These are phyloP conservation scores for Clytia hemisphaerica DNA, from an alignment of 30 jellyfish, hydroid and myxozoan genomes.

Conservation along the genomic window DNA sequence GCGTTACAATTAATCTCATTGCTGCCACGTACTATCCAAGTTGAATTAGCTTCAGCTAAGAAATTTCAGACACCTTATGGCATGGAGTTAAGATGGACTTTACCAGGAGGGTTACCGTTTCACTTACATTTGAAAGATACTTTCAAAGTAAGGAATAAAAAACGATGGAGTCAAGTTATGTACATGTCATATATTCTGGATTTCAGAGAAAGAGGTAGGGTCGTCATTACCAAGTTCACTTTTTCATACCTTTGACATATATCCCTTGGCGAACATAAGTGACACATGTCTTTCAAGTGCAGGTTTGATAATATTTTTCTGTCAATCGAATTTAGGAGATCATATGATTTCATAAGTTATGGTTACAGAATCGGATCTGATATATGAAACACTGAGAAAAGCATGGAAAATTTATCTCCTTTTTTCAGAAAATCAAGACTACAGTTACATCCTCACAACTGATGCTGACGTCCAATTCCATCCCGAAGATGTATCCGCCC, in stretches of 20 bases:
- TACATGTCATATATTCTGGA: conserved; percentile 86
- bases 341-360: too few species aligned
- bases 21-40: conserved; percentile 51
- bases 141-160: conserved; percentile 78
- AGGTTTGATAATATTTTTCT: too few species aligned
- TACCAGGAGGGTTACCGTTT: conserved; percentile 88
- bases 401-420: background rate
- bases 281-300: too few species aligned
- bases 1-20: conserved; percentile 75
- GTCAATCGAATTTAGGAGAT: too few species aligned
- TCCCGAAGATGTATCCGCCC: conserved; percentile 73
- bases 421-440: conserved; percentile 52
- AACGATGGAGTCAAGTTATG: conserved; percentile 96
- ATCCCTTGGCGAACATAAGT: too few species aligned
- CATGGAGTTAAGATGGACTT: conserved; percentile 65
- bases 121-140: conserved; percentile 73
- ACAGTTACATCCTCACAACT: conserved; percentile 79
- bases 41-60: conserved; percentile 38
- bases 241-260: background rate
- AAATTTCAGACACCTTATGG: conserved; percentile 83
- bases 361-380: too few species aligned
- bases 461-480: conserved; percentile 69
- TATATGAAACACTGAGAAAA: too few species aligned
- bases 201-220: conserved; percentile 67
- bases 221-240: background rate